Conservation (phyloP, 1,140 invertebrate species). For the Planococcus citri region DNA sequence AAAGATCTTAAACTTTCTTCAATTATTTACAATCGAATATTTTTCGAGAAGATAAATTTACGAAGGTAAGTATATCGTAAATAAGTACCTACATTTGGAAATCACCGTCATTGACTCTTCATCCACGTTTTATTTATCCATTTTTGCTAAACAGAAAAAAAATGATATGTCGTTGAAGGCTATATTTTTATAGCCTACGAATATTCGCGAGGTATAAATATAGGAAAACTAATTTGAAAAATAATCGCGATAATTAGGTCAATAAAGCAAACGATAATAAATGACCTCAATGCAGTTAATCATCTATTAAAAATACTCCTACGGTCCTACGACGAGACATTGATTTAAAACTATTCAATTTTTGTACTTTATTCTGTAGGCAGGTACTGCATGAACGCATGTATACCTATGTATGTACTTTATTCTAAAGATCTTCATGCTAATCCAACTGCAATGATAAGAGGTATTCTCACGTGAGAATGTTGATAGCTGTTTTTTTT, state of each 20-base stretch:
- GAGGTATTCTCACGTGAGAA: not conserved
- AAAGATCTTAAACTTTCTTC: too few relatives aligned
- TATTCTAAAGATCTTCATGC: not conserved
- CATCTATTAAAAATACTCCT: not conserved
- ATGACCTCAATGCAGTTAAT: not conserved
- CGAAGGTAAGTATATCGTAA: too few relatives aligned
- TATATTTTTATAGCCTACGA: too few relatives aligned
- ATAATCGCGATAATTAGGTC: not conserved
- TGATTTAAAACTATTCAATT: not conserved
- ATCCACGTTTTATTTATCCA: too few relatives aligned
- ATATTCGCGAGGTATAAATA: too few relatives aligned
- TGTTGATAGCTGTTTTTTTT: not conserved
- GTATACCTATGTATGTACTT: not conserved
- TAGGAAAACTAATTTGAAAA: too few relatives aligned
- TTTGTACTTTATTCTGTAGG: conserved; percentile 7
- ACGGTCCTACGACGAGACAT: not conserved
- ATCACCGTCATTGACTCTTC: too few relatives aligned
- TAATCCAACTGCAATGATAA: not conserved
- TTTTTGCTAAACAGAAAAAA: too few relatives aligned
- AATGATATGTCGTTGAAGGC: too few relatives aligned
- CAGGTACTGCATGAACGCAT: not conserved
- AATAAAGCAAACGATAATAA: not conserved
- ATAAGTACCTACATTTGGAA: too few relatives aligned
- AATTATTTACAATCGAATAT: too few relatives aligned
- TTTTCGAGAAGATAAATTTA: too few relatives aligned